Evolutionary conservation across 2,113 vertebrate genomes (phyloP).

Genomic region (Serinus canaria): DNA sequence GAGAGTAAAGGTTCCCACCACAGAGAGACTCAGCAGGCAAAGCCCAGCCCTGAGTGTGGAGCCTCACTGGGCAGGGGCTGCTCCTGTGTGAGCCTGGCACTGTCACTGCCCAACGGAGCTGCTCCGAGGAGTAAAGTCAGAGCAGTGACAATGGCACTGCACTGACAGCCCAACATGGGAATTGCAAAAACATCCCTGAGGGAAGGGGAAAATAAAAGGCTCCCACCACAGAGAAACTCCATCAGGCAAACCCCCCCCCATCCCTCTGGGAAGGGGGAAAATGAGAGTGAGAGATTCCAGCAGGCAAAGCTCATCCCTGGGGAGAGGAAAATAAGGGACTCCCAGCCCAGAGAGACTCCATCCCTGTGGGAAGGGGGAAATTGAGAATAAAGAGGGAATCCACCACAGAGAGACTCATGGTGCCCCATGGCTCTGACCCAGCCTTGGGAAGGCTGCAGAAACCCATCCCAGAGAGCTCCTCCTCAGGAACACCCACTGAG

Average conservation of each 20-base stretch:
- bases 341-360: not conserved
- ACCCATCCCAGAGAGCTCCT: not conserved
- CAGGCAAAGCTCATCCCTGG: no score
- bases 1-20: no score
- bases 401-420: not conserved
- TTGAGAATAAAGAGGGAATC: not conserved
- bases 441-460: not conserved
- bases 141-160: rapidly evolving
- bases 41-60: conserved; percentile 63
- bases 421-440: not conserved
- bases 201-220: not conserved
- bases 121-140: not conserved
- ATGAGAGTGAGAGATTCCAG: not conserved
- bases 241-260: not conserved
- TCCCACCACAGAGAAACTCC: no score
- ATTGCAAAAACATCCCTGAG: conserved; percentile 60
- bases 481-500: not conserved
- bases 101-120: rapidly evolving
- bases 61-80: rapidly evolving
- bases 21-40: conserved; percentile 70
- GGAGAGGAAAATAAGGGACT: no score
- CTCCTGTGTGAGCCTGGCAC: rapidly evolving
- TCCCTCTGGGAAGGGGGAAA: conserved; percentile 45
- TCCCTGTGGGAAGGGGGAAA: conserved; percentile 45
- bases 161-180: not conserved